Evolutionary conservation across 1,140 invertebrate genomes (phyloP).

Genomic region (Hylyphantes graminicola): DNA sequence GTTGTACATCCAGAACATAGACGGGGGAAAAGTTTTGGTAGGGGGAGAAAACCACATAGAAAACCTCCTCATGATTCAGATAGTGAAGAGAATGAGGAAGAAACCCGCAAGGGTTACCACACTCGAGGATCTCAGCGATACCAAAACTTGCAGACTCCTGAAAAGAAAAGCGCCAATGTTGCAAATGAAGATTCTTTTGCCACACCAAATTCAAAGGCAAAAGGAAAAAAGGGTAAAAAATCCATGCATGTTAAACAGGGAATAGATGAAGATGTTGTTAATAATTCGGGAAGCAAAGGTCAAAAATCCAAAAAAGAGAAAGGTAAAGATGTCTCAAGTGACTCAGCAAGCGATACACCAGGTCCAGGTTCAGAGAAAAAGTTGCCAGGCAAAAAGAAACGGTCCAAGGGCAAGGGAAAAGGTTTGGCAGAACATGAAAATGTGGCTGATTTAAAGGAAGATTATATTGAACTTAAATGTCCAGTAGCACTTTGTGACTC

Average conservation of each 20-base stretch:
- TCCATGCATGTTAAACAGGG: constrained; percentile 17
- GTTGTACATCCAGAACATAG: neutral
- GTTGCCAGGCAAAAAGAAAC: constrained; percentile 31
- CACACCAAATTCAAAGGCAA: constrained; percentile 12
- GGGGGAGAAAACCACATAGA: neutral
- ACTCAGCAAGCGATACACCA: constrained; percentile 51
- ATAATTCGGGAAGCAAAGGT: constrained; percentile 7
- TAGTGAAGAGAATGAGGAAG: constrained; percentile 43
- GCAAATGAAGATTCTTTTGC: constrained; percentile 44
- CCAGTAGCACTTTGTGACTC: constrained; percentile 91
- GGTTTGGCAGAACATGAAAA: neutral
- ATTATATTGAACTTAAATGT: constrained; percentile 77
- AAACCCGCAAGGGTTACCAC: constrained; percentile 38
- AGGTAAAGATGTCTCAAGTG: constrained; percentile 25
- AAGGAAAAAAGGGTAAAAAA: constrained; percentile 1
- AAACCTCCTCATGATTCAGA: constrained; percentile 25
- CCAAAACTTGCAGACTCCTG: constrained; percentile 3
- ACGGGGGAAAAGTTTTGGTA: neutral
- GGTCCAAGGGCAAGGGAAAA: constrained; percentile 1
- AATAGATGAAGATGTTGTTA: constrained; percentile 17
- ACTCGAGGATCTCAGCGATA: constrained; percentile 26
- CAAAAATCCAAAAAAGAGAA: constrained; percentile 39
- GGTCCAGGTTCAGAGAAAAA: constrained; percentile 5
- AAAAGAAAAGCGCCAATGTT: constrained; percentile 30
- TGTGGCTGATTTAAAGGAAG: constrained; percentile 28